Conservation (phyloP, 2,888 invertebrate genomes). For the Mesorhabditis sp. region DNA sequence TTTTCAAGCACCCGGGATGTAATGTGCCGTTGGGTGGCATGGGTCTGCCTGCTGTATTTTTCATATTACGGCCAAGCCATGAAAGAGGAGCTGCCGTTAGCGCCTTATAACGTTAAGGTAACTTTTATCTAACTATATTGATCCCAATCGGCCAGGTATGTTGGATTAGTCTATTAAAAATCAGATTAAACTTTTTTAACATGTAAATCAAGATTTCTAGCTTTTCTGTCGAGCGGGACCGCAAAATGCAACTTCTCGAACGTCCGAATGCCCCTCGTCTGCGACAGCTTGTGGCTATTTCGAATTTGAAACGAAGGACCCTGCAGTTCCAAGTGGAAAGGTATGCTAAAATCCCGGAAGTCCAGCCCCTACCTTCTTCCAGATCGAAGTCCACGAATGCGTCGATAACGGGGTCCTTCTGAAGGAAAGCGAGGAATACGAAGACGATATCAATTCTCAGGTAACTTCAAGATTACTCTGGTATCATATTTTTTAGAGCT, state of each 20-base stretch:
- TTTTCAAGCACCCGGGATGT: too few relatives aligned
- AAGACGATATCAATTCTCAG: slow-evolving; percentile 10
- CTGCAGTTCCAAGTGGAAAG: slow-evolving; percentile 2
- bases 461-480: neutral
- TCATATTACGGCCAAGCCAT: neutral
- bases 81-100: slow-evolving; percentile 26
- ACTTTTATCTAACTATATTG: neutral
- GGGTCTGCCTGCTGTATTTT: too few relatives aligned
- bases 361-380: neutral
- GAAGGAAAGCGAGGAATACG: slow-evolving; percentile 21
- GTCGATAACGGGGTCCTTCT: slow-evolving; percentile 31
- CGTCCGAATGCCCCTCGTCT: slow-evolving; percentile 33
- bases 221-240: slow-evolving; percentile 36
- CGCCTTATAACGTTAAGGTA: slow-evolving; percentile 41
- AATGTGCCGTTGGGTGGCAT: too few relatives aligned
- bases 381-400: slow-evolving; percentile 35
- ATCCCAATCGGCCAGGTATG: too few relatives aligned
- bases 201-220: slow-evolving; percentile 24
- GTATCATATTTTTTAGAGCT: slow-evolving; percentile 15
- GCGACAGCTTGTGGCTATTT: slow-evolving; percentile 36
- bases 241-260: slow-evolving; percentile 23
- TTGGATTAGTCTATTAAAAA: too few relatives aligned
- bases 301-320: slow-evolving; percentile 23
- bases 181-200: too few relatives aligned
- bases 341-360: neutral